Base-by-base conservation (phyloP, 2,888 invertebrate genomes). In the Perdita meconis region DNA sequence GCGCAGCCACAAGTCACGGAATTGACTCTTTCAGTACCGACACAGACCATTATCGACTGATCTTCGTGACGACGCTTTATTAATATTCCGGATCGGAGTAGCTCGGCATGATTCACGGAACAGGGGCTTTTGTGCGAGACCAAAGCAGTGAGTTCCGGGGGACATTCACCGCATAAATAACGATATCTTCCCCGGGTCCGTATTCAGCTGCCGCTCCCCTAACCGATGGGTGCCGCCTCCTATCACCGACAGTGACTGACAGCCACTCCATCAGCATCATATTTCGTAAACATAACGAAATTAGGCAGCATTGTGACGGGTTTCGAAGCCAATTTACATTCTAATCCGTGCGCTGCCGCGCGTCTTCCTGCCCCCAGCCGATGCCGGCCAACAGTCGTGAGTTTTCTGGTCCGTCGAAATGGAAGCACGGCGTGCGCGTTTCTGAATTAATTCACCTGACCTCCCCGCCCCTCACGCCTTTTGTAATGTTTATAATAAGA, bases 221-320 rank as follows among this genome's bases (percentile, higher is more conserved):
- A 81, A 80, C 81, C 78, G 74, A 82, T 83, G 71, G 78, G 69
- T 73, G 75, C 71, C 78, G 73, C 73, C 68, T 76, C 78, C 80
- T 69, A 84, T 82, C 82, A 74, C 59, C 69, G 36, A 82, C 78
- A 81, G 75, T 82, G 84, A 81, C 84, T 85, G 87, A 87, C 88
- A 88, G 85, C 80, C 84, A 81, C 84, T 85, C 83, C 84, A 84
- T 86, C 84, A 86, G 86, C 82, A 87, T 90, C 88, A 88, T 89
- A 89, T 89, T 90, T 90, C 88, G 89, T 88, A 86, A 87, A 83
- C 78, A 85, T 89, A 89, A 89, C 87, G 85, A 90, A 89, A 90
- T 90, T 90, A 90, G 85, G 85, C 81, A 80, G 84, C 87, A 89
- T 89, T 89, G 89, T 88, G 87, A 86, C 85, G 81, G 81, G 75